These are phyloP conservation scores for Pterois miles DNA, from an alignment of 2,797 vertebrate genomes.

Conservation along the genomic window DNA sequence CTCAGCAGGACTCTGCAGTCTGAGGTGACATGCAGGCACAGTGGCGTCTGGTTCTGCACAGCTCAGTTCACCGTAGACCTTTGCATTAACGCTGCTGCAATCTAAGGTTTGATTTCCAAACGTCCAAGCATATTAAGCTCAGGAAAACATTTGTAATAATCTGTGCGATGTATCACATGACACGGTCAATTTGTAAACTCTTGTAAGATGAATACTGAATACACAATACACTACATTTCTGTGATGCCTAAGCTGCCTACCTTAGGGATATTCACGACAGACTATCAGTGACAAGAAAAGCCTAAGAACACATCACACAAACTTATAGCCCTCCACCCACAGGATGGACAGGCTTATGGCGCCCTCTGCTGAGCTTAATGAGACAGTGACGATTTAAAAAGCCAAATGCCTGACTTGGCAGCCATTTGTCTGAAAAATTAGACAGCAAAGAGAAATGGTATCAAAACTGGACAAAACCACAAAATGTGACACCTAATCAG, in stretches of 20 bases:
- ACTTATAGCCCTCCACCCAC: not conserved
- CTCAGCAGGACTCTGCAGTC: slow-evolving; percentile 16
- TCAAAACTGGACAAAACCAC: not conserved
- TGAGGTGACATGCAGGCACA: not conserved
- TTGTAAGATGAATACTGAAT: not conserved
- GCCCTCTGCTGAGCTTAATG: slow-evolving; percentile 67
- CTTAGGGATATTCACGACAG: not conserved
- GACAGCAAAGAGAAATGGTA: not conserved
- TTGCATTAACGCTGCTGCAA: not conserved
- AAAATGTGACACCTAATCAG: not conserved
- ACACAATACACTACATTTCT: not conserved
- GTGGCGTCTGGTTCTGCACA: not conserved
- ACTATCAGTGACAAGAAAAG: not conserved
- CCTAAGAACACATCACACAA: not conserved
- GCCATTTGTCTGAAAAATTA: not conserved
- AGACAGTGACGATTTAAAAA: slow-evolving; percentile 10
- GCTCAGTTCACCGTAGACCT: not conserved
- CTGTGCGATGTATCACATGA: no score
- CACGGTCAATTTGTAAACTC: not conserved
- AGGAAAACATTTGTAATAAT: not conserved
- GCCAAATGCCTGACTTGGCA: not conserved
- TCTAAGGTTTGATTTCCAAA: not conserved
- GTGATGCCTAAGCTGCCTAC: not conserved
- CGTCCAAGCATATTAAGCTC: not conserved
- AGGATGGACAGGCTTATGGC: slow-evolving; percentile 16